phyloP scores from a whole-genome alignment of 2,888 invertebrate species.

The Ophraella communa region DNA sequence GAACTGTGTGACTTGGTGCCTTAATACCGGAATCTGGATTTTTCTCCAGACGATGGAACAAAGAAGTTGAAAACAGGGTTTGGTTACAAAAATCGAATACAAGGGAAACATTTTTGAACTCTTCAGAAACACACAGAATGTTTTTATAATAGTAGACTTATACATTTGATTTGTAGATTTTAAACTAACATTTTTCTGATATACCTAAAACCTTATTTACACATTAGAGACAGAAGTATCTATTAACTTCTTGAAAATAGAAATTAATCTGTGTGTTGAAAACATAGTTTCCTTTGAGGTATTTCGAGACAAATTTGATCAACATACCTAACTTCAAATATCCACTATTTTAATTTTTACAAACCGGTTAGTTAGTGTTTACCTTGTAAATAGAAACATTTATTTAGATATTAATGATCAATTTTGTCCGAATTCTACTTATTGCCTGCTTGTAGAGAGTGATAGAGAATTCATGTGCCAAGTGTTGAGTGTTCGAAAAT shows the following conservation, averaged over 20 bases:
- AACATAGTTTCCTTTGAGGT: constrained; percentile 16
- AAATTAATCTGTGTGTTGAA: constrained; percentile 24
- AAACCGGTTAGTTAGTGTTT: no score
- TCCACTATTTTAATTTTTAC: no score
- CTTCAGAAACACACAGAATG: constrained; percentile 30
- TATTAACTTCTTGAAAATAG: neutral
- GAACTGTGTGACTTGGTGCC: constrained; percentile 51
- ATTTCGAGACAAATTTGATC: constrained; percentile 22
- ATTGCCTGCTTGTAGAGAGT: constrained; percentile 19
- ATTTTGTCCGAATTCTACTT: constrained; percentile 1
- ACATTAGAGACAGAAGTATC: neutral
- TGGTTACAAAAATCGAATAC: constrained; percentile 28
- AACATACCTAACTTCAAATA: neutral
- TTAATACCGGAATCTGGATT: constrained; percentile 44
- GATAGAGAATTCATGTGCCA: constrained; percentile 37
- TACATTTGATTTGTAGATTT: neutral
- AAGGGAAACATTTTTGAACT: constrained; percentile 27
- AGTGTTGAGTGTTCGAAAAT: constrained; percentile 21
- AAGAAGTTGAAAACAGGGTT: constrained; percentile 41
- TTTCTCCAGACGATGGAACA: constrained; percentile 41
- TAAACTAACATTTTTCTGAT: neutral
- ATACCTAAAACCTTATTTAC: neutral
- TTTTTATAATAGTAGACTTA: neutral
- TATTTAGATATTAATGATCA: constrained; percentile 4
- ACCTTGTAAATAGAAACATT: neutral